phyloP scores from a whole-genome alignment of 2,113 vertebrate species.

The Stercorarius parasiticus region DNA sequence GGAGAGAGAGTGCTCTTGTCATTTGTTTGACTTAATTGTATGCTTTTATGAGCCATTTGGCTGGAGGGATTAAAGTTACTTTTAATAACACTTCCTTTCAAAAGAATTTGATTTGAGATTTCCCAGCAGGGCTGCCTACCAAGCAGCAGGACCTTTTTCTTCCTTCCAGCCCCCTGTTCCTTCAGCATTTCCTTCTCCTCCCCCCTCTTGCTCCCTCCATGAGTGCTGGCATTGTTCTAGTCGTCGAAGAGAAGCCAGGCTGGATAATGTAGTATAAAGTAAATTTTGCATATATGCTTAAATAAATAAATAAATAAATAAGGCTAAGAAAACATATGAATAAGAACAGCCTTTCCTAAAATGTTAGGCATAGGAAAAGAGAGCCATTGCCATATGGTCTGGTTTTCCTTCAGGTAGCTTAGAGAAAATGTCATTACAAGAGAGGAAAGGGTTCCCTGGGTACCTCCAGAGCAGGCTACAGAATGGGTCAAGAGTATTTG shows the following conservation, averaged over 20 bases:
- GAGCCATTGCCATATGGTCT: not conserved
- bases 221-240: slow-evolving; percentile 43
- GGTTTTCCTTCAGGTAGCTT: not conserved
- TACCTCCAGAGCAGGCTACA: not conserved
- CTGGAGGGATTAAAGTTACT: slow-evolving; percentile 81
- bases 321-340: not conserved
- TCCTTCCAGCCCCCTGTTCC: not conserved
- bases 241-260: not conserved
- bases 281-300: not conserved
- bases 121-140: slow-evolving; percentile 72
- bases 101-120: slow-evolving; percentile 77
- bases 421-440: not conserved
- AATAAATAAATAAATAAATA: not conserved
- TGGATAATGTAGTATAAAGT: not conserved
- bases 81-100: slow-evolving; percentile 79
- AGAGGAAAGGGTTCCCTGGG: not conserved
- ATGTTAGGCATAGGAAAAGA: not conserved
- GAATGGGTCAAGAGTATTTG: not conserved
- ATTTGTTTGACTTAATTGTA: slow-evolving; percentile 80
- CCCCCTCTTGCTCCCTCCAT: not conserved
- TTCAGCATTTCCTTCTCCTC: not conserved
- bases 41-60: slow-evolving; percentile 76
- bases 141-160: slow-evolving; percentile 64
- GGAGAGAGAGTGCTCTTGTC: slow-evolving; percentile 71
- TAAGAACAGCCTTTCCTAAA: not conserved